Evolutionary conservation across 2,888 invertebrate species (phyloP).

Genomic region (Agonopterix alstromeriana): DNA sequence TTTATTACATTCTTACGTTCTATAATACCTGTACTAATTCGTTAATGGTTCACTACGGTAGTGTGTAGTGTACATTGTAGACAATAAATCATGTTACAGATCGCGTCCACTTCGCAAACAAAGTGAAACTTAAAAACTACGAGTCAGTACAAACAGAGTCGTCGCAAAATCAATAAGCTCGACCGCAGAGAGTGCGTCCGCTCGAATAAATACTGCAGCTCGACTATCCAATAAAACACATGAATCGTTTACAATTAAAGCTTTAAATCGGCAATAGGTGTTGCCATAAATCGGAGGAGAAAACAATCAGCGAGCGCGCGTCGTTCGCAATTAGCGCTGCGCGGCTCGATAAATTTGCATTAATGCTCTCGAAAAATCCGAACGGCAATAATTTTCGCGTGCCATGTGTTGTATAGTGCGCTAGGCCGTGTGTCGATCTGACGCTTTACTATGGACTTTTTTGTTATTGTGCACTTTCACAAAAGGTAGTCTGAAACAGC

Average conservation of each 20-base stretch:
- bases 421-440: constrained; percentile 24
- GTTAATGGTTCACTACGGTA: too few species aligned
- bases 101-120: constrained; percentile 27
- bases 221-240: constrained; percentile 76
- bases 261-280: constrained; percentile 77
- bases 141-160: constrained; percentile 32
- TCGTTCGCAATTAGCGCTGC: constrained; percentile 74
- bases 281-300: constrained; percentile 74
- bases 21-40: too few species aligned
- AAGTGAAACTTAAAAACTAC: constrained; percentile 40
- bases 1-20: too few species aligned
- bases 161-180: constrained; percentile 66
- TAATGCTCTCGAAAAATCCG: constrained; percentile 76
- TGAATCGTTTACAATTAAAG: constrained; percentile 76
- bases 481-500: neutral
- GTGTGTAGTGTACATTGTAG: too few species aligned
- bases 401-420: constrained; percentile 55
- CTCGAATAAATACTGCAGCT: constrained; percentile 61
- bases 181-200: constrained; percentile 57
- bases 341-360: constrained; percentile 75
- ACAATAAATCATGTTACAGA: constrained; percentile 30
- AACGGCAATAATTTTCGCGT: constrained; percentile 69
- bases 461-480: neutral
- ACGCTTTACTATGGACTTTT: constrained; percentile 9
- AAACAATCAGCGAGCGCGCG: constrained; percentile 74